Evolutionary conservation across 2,888 invertebrate genomes (phyloP), one percentile per base, ranked within the genome.

Genomic region (Cyclophora albipunctata): DNA sequence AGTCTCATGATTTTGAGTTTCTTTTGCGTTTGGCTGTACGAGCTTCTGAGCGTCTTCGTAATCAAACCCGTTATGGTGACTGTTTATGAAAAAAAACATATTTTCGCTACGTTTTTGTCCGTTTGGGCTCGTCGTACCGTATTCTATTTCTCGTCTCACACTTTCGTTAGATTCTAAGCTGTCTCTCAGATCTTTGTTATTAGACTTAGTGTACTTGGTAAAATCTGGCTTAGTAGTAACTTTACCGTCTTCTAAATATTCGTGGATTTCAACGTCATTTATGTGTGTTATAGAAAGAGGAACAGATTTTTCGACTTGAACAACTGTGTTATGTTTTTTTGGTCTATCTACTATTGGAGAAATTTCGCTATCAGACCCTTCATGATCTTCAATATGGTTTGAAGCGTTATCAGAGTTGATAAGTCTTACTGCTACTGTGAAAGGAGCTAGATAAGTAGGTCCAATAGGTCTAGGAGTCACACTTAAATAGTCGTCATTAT

Each of bases 271-370:
- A 0, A 88, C 81, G 40, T 84, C 85, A 55, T 88, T 87, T 40
- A 87, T 86, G 51, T 88, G 86, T 34, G 83, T 88, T 41, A 85
- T 84, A 46, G 90, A 90, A 51, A 90, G 73, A 0, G 91, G 91
- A 20, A 93, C 78, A 0, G 93, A 93, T 71, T 92, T 86, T 63
- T 93, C 92, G 3, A 93, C 76, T 78, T 93, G 92, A 1, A 93
- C 92, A 40, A 87, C 73, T 0, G 91, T 91, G 61, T 82, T 90
- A 47, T 82, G 83, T 52, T 75, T 81, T 20, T 20, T 20, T 5
- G 90, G 88, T 53, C 66, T 76, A 52, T 75, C 66, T 5, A 88
- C 78, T 42, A 83, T 69, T 40, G 78, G 57, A 49, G 86, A 59
- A 3, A 82, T 55, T 67, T 89, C 88, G 55, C 83, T 86, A 47